These are phyloP conservation scores for Mesochorus sp. DNA, from an alignment of 2,888 invertebrate species.

Conservation along the genomic window DNA sequence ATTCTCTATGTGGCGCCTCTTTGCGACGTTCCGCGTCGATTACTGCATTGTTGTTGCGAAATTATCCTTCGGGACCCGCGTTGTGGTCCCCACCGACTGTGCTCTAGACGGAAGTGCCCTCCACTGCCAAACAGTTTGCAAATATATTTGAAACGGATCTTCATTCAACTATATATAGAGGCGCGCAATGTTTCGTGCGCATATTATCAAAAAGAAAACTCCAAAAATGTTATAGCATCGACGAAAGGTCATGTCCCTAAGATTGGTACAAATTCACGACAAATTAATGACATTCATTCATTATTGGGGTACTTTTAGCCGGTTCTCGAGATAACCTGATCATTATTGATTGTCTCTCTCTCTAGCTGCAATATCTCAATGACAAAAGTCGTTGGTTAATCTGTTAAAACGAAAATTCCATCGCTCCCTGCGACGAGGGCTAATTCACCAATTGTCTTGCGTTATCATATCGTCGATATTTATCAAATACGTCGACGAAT, in stretches of 20 bases:
- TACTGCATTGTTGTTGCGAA: slow-evolving; percentile 59
- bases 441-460: slow-evolving; percentile 16
- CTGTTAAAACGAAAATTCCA: slow-evolving; percentile 33
- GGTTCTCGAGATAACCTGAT: slow-evolving; percentile 12
- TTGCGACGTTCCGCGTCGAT: slow-evolving; percentile 60
- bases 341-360: slow-evolving; percentile 33
- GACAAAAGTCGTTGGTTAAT: slow-evolving; percentile 28
- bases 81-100: slow-evolving; percentile 16
- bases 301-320: slow-evolving; percentile 19
- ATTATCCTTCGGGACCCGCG: slow-evolving; percentile 50
- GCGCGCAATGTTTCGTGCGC: neutral
- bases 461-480: slow-evolving; percentile 44
- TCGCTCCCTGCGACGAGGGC: too few species aligned
- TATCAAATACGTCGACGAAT: slow-evolving; percentile 42
- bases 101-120: slow-evolving; percentile 38
- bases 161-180: slow-evolving; percentile 12
- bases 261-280: too few species aligned
- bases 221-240: too few species aligned
- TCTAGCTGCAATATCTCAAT: slow-evolving; percentile 54
- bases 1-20: slow-evolving; percentile 53
- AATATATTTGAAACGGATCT: slow-evolving; percentile 51
- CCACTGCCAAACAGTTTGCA: slow-evolving; percentile 42
- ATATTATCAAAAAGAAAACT: too few species aligned
- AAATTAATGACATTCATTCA: slow-evolving; percentile 1
- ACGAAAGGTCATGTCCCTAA: too few species aligned